Base-by-base conservation (phyloP, 2,888 invertebrate genomes). In the Hydropsyche betteni region DNA sequence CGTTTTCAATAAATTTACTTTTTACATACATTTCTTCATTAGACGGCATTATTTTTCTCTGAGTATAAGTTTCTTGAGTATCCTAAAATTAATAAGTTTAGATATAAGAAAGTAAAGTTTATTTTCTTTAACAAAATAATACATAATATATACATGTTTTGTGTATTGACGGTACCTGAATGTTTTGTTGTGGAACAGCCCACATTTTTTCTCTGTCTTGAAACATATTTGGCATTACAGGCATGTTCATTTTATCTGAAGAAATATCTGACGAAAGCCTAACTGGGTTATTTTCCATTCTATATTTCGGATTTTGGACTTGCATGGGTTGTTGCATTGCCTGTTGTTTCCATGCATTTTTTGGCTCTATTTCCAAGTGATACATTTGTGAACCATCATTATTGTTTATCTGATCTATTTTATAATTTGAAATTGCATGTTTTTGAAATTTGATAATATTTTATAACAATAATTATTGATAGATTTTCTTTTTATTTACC, bases 1-100 rank as follows among this genome's bases (percentile, higher is more conserved):
- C 24, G 34, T 36, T 64, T 33, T 64, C 64, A 12, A 34, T 64
- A n/a, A 64, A 64, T 81, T 78, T 82, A 81, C 78, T 81, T 81
- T 76, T 81, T 79, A 53, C 33, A 10, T 71, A 77, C 44, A 71
- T 76, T 71, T 78, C 76, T 74, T 83, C 69, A 6, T 71, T 78
- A 76, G 77, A 78, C 83, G 79, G 77, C 83, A 84, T 80, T 83
- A 83, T 10, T 80, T 80, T 80, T 86, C 86, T 82, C 86, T 86
- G 79, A 85, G 85, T 77, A 44, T 76, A 79, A 16, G 74, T 68
- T 72, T 71, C 77, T 69, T 74, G 79, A 70, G 70, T 75, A 6
- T 79, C 79, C 74, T 74, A 16, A 51, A 5, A 64, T 44, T 6
- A n/a, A 38, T n/a, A 61, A 44, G 5, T 61, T 61, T 55, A 55